These are phyloP conservation scores for Leptura quadrifasciata DNA, from an alignment of 2,888 invertebrate species.

Conservation along the genomic window DNA sequence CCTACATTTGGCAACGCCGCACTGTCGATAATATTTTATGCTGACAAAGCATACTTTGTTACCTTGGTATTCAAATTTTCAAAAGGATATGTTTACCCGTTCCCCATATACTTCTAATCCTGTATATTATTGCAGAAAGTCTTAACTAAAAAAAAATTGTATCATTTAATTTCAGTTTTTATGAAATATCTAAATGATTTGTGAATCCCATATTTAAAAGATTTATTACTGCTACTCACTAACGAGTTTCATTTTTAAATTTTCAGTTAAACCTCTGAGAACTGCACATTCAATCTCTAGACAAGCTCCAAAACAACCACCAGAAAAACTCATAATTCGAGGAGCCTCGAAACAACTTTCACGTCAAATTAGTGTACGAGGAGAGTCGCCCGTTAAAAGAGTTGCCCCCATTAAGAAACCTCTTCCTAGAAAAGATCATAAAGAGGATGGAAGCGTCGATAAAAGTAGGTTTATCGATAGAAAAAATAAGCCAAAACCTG, in stretches of 20 bases:
- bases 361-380: slow-evolving; percentile 55
- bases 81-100: no score
- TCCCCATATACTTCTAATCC: no score
- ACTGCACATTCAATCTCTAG: slow-evolving; percentile 59
- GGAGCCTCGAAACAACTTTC: slow-evolving; percentile 54
- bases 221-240: no score
- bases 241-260: slow-evolving; percentile 21
- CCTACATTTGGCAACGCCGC: no score
- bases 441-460: slow-evolving; percentile 6
- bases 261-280: slow-evolving; percentile 57
- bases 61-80: no score
- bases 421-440: neutral
- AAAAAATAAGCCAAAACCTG: slow-evolving; percentile 40
- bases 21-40: no score
- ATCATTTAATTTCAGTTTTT: no score
- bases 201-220: no score
- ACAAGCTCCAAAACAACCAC: slow-evolving; percentile 45
- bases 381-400: slow-evolving; percentile 48
- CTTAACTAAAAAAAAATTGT: no score
- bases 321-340: slow-evolving; percentile 39
- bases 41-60: no score
- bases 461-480: slow-evolving; percentile 16
- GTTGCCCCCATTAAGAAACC: slow-evolving; percentile 38
- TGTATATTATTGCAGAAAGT: no score
- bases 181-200: no score